A percentile compares a stretch with the other conserved stretches of the same genome.
Conservation (phyloP, 1,140 invertebrate genomes). For the Platyscapa corneri region DNA sequence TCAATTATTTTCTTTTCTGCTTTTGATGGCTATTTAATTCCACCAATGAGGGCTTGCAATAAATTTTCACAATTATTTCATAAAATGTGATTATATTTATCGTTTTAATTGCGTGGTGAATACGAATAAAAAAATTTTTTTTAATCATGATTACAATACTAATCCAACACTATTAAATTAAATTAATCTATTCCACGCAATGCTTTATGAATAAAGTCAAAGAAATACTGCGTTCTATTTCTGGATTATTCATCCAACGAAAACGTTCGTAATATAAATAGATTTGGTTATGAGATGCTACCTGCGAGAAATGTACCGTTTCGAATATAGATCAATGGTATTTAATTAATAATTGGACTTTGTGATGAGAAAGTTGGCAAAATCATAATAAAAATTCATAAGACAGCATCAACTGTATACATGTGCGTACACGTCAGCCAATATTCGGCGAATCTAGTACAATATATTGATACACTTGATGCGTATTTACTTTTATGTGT, state of each 20-base stretch:
- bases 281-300: not conserved
- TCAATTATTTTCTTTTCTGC: not conserved
- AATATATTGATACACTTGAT: not conserved
- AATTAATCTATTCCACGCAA: not conserved
- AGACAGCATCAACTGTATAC: not conserved
- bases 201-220: not conserved
- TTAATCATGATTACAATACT: not conserved
- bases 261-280: not conserved
- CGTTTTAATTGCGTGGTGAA: not conserved
- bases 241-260: not conserved
- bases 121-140: not conserved
- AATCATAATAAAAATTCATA: not conserved
- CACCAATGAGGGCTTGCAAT: not conserved
- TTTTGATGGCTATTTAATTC: not conserved
- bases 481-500: not conserved
- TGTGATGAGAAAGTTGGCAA: not conserved
- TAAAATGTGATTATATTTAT: not conserved
- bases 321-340: not conserved
- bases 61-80: not conserved
- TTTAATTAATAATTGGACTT: not conserved
- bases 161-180: not conserved
- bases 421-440: not conserved
- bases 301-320: not conserved
- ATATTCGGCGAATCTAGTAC: not conserved
- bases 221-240: not conserved